A percentile compares a stretch with the other conserved stretches of the same genome.
phyloP scores from a whole-genome alignment of 2,797 vertebrate genomes.

The Malurus leucopterus region DNA sequence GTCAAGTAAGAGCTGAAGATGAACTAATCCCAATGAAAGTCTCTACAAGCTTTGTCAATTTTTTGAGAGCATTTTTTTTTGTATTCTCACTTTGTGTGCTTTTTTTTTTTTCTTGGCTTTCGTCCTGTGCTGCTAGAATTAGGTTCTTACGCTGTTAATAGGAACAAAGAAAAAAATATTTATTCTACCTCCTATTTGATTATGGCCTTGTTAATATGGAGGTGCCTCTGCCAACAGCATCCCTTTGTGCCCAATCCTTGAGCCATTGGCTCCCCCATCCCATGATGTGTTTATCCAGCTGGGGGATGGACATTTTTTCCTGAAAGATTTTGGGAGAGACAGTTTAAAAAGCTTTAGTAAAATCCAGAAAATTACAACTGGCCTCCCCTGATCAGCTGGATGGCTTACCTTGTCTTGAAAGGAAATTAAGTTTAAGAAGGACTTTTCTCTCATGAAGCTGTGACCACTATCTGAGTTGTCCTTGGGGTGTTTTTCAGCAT shows the following conservation, averaged over 20 bases:
- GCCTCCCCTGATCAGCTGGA: fast-evolving
- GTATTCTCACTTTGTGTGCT: neutral
- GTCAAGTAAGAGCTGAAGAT: slow-evolving; percentile 5
- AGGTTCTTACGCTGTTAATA: neutral
- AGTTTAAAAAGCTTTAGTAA: neutral
- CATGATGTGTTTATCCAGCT: neutral
- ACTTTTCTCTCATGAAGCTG: neutral
- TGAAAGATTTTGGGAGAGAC: neutral
- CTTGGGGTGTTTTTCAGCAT: neutral
- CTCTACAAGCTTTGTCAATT: neutral
- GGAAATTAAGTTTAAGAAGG: neutral
- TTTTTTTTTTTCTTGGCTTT: neutral
- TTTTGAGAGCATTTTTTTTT: neutral
- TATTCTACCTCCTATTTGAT: neutral
- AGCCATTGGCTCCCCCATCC: neutral
- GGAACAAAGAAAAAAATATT: neutral
- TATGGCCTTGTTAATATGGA: neutral
- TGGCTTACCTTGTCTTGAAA: fast-evolving
- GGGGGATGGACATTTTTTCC: too few species aligned
- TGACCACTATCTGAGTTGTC: neutral
- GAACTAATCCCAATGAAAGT: neutral
- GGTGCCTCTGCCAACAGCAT: neutral
- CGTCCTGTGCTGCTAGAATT: neutral
- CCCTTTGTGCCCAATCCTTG: fast-evolving
- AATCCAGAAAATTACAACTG: fast-evolving